Base-by-base conservation (phyloP, 2,797 vertebrate genomes). In the Petrocephalus sullivani region DNA sequence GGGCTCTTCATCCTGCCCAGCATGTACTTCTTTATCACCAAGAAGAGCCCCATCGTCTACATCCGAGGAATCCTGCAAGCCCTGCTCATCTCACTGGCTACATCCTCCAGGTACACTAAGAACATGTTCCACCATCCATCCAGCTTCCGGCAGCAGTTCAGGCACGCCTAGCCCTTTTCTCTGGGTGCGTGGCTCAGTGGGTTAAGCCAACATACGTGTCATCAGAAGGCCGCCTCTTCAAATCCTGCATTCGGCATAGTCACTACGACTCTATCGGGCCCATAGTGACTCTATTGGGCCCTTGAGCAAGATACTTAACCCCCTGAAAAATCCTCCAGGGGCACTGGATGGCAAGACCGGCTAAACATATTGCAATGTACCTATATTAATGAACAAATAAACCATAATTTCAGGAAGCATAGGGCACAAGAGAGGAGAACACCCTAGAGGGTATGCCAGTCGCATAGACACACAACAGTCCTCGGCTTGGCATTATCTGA, bases 11-110 rank as follows among this genome's bases (percentile, higher is more conserved):
- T 99, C 89, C 95, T 99, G 88, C 98, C 98, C 46, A 94, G 97
- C 93, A 97, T 98, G 95, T 99, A 99, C 92, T 98, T 98, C 95
- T 96, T 97, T 91, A 98, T 99, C 94, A 99, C 98, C 93, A 99
- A 96, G 93, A 99, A 99, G 93, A 99, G 98, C 87, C 98, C 98
- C 88, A 97, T 99, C 0, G 97, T 98, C 91, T 99, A 98, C 93
- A 98, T 99, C 91, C 95, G 98, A 2, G 98, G 98, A 21, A 96
- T 99, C 89, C 95, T 99, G 90, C 98, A 99, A 93, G 98, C 98
- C 84, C 95, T 99, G 93, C 97, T 99, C 89, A 99, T 99, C 6
- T 97, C 98, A 0, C 92, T 99, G 92, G 98, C 98, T 91, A 99
- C 98, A 0, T 99, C 98, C 53, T 99, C 98, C 94, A 99, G 98